These are phyloP conservation scores for Megalopta genalis DNA, from an alignment of 1,140 invertebrate species.

Conservation along the genomic window DNA sequence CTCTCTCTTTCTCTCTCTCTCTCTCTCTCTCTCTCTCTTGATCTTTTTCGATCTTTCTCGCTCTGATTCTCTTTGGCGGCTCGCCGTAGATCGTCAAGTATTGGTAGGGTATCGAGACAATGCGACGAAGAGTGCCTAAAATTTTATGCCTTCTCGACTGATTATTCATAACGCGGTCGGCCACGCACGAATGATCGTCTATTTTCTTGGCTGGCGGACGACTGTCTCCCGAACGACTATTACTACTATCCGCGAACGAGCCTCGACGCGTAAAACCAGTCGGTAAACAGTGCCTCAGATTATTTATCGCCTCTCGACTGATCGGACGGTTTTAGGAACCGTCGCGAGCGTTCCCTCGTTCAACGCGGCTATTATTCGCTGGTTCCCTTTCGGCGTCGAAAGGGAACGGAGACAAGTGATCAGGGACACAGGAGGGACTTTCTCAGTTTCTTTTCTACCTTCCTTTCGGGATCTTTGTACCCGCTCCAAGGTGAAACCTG, in stretches of 20 bases:
- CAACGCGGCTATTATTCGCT: slow-evolving; percentile 21
- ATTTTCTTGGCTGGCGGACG: background rate
- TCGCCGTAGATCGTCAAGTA: background rate
- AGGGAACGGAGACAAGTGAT: background rate
- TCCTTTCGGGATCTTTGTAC: background rate
- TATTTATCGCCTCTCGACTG: slow-evolving; percentile 39
- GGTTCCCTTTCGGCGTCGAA: slow-evolving; percentile 9
- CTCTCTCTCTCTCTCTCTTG: background rate
- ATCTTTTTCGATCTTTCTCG: too few relatives aligned
- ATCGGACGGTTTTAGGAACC: too few relatives aligned
- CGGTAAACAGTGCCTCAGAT: slow-evolving; percentile 42
- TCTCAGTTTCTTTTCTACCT: background rate
- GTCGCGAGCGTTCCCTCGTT: too few relatives aligned
- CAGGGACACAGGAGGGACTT: background rate
- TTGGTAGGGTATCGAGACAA: slow-evolving; percentile 5
- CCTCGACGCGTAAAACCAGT: slow-evolving; percentile 23
- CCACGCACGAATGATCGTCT: background rate
- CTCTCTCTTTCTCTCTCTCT: background rate
- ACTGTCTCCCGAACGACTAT: too few relatives aligned
- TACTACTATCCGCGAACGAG: too few relatives aligned
- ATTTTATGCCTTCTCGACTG: slow-evolving; percentile 49
- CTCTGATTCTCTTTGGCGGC: background rate
- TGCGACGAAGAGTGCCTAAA: slow-evolving; percentile 46
- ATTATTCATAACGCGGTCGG: background rate
- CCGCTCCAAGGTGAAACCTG: too few relatives aligned